Conservation (phyloP, 2,888 invertebrate genomes). For the Zele albiditarsus region DNA sequence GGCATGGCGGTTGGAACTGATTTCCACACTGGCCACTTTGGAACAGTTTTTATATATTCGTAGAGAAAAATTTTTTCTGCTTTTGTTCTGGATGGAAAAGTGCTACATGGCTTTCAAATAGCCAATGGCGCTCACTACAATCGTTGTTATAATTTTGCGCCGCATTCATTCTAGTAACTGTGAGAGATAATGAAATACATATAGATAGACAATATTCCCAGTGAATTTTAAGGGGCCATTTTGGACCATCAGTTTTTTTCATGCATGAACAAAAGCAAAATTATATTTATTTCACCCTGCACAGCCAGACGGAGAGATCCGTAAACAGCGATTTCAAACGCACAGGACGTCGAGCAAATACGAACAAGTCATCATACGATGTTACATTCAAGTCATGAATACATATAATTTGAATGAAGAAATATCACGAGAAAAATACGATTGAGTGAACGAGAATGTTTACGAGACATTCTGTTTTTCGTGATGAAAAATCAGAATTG, state of each 20-base stretch:
- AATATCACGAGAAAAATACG: background rate
- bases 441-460: background rate
- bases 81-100: no score
- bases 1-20: background rate
- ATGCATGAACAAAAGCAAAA: background rate
- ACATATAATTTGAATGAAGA: background rate
- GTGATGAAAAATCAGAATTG: background rate
- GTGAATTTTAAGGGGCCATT: background rate
- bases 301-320: background rate
- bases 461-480: background rate
- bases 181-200: background rate
- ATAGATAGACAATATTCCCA: background rate
- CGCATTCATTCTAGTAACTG: background rate
- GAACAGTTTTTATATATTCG: background rate
- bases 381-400: background rate
- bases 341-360: background rate
- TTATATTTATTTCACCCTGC: background rate
- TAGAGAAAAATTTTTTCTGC: no score
- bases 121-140: background rate
- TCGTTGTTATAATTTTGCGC: background rate
- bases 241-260: background rate
- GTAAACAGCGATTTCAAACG: background rate
- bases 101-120: background rate
- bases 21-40: background rate
- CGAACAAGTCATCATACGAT: constrained; percentile 2